Conservation (phyloP, 2,113 vertebrate species). For the Dasyurus viverrinus region DNA sequence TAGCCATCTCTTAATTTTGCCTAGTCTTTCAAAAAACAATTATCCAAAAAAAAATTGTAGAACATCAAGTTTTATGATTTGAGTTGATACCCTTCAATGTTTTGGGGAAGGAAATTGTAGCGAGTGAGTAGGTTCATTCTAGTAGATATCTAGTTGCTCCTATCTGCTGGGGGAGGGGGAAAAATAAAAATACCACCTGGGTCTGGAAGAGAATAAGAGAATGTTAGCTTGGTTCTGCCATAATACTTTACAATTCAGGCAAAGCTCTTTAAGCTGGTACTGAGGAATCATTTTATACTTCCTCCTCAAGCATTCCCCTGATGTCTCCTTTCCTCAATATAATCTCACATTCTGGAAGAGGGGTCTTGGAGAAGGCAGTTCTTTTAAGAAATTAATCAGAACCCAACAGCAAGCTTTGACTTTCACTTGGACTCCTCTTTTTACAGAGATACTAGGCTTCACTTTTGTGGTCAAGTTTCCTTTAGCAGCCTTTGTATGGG, state of each 20-base stretch:
- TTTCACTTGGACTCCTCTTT: background rate
- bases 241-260: background rate
- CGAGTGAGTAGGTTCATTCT: background rate
- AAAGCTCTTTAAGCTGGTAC: background rate
- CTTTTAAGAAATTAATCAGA: background rate
- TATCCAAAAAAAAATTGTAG: background rate
- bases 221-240: background rate
- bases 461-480: background rate
- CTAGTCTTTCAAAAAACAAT: background rate
- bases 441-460: slow-evolving; percentile 10
- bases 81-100: background rate
- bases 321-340: background rate
- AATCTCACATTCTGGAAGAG: background rate
- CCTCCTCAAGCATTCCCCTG: background rate
- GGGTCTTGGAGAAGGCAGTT: background rate
- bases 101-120: background rate
- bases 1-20: background rate
- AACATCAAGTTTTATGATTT: background rate
- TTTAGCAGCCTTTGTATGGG: slow-evolving; percentile 48
- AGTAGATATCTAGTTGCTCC: background rate
- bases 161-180: background rate
- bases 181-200: background rate
- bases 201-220: background rate
- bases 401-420: background rate
- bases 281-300: background rate